These are phyloP conservation scores for Diplodus puntazzo DNA, from an alignment of 2,797 vertebrate species.

Conservation along the genomic window DNA sequence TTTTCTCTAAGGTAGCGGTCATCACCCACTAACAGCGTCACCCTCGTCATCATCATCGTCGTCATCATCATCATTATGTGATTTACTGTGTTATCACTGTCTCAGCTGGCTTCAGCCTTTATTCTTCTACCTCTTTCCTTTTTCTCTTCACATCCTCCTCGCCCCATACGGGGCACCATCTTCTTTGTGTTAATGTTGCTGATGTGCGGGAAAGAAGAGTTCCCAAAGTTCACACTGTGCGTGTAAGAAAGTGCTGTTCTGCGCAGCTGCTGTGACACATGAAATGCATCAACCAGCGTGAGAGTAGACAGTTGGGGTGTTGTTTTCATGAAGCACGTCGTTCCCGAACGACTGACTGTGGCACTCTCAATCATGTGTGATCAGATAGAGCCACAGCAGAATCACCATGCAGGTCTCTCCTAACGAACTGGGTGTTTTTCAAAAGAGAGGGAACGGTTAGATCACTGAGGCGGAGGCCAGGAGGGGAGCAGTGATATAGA, in stretches of 20 bases:
- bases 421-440: not conserved
- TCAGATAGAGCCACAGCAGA: not conserved
- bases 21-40: conserved; percentile 22
- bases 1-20: conserved; percentile 39
- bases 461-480: not conserved
- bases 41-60: not conserved
- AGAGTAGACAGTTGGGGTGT: not conserved
- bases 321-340: not conserved
- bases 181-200: conserved; percentile 16
- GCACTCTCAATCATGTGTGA: not conserved
- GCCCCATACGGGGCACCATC: not conserved
- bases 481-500: not conserved
- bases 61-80: conserved; percentile 28
- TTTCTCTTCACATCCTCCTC: not conserved
- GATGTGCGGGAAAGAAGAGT: conserved; percentile 9
- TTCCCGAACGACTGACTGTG: not conserved
- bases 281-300: not conserved
- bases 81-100: conserved; percentile 9
- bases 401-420: not conserved
- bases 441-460: not conserved
- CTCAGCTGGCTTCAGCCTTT: conserved; percentile 19
- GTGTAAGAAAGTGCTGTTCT: not conserved
- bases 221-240: conserved; percentile 13
- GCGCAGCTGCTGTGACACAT: not conserved
- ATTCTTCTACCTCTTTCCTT: conserved; percentile 11